These are phyloP conservation scores for Myripristis murdjan DNA, from an alignment of 2,797 vertebrate genomes.

Conservation along the genomic window DNA sequence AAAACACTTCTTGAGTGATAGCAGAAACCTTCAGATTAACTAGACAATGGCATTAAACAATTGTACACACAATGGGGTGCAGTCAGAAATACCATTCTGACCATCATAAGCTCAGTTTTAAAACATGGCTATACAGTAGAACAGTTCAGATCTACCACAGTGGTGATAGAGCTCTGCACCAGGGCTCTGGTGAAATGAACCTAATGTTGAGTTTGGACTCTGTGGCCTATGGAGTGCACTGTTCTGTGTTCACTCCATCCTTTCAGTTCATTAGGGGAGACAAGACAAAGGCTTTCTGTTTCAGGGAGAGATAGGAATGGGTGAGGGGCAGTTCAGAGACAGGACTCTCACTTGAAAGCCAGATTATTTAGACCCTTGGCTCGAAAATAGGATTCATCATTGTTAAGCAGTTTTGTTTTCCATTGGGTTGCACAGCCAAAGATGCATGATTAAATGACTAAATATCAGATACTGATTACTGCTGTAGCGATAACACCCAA, in stretches of 20 bases:
- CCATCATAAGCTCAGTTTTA: background rate
- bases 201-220: slow-evolving; percentile 7
- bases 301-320: slow-evolving; percentile 14
- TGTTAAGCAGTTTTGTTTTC: slow-evolving; percentile 14
- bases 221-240: background rate
- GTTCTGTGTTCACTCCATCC: slow-evolving; percentile 26
- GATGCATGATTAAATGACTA: background rate
- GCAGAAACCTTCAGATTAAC: slow-evolving; percentile 6
- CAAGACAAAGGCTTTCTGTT: slow-evolving; percentile 65
- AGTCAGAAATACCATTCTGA: background rate
- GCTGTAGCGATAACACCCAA: background rate
- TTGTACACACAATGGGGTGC: background rate
- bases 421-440: background rate
- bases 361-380: slow-evolving; percentile 20
- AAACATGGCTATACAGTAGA: background rate
- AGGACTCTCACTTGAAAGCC: slow-evolving; percentile 11
- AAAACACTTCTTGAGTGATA: background rate
- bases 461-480: background rate
- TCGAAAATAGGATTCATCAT: slow-evolving; percentile 1
- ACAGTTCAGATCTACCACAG: background rate
- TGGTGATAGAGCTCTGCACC: background rate
- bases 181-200: background rate
- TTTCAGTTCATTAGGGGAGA: slow-evolving; percentile 29
- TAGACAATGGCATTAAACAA: slow-evolving; percentile 1
- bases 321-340: slow-evolving; percentile 30